phyloP scores from a whole-genome alignment of 2,888 invertebrate genomes.

The Proisotoma minuta region DNA sequence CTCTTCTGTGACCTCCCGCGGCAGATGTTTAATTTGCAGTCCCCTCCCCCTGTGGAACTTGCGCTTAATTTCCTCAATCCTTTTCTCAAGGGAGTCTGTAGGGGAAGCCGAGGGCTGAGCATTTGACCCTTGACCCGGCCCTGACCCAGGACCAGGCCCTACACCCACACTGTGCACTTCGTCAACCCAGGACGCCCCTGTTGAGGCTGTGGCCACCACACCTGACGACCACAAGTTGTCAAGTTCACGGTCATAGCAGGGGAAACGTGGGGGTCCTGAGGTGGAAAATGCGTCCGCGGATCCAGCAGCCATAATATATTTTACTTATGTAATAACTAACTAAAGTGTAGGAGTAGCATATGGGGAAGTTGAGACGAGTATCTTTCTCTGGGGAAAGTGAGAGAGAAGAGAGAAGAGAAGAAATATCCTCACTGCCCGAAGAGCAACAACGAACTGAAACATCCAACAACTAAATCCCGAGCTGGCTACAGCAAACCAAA shows the following conservation, averaged over 20 bases:
- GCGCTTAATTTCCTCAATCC: constrained; percentile 50
- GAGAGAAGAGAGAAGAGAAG: too few species aligned
- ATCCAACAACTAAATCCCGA: too few species aligned
- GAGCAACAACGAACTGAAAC: too few species aligned
- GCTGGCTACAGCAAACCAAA: too few species aligned
- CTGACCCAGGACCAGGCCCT: too few species aligned
- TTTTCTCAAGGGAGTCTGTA: constrained; percentile 49
- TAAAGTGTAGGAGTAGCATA: too few species aligned
- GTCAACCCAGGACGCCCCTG: constrained; percentile 50
- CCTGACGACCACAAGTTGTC: constrained; percentile 48
- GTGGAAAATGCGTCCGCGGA: constrained; percentile 50
- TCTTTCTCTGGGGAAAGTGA: too few species aligned
- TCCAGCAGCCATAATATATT: constrained; percentile 49
- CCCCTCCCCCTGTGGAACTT: constrained; percentile 52
- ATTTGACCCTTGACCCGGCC: too few species aligned
- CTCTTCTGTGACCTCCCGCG: constrained; percentile 52
- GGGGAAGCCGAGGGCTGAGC: constrained; percentile 25
- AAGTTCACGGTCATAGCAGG: constrained; percentile 43
- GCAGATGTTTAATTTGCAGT: constrained; percentile 52
- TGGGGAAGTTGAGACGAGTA: too few species aligned
- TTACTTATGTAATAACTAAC: too few species aligned
- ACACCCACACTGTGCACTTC: constrained; percentile 47
- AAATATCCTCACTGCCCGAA: too few species aligned
- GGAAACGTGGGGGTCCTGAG: constrained; percentile 46
- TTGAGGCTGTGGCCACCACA: constrained; percentile 50